phyloP scores from a whole-genome alignment of 2,113 vertebrate species.

The Xenopus borealis region DNA sequence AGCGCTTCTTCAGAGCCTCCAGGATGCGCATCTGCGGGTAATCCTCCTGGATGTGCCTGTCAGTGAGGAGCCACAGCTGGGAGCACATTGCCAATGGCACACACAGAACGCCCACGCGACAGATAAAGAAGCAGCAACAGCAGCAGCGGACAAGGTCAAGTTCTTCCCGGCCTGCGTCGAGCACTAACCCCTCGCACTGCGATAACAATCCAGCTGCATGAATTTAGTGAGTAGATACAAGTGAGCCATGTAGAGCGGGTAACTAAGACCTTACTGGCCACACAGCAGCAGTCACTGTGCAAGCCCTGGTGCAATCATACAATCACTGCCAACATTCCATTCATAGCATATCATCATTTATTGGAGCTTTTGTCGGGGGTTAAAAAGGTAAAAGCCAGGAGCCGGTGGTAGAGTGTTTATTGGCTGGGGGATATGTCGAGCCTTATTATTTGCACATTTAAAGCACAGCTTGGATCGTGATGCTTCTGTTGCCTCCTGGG shows the following conservation, averaged over 20 bases:
- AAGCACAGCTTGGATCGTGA: not conserved
- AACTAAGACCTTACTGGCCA: too few relatives aligned
- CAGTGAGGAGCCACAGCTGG: conserved; percentile 34
- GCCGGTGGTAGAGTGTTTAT: not conserved
- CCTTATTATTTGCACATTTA: not conserved
- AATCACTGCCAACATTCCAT: conserved; percentile 20
- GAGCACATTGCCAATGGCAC: conserved; percentile 32
- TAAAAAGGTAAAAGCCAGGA: too few relatives aligned
- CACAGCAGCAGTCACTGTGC: not conserved
- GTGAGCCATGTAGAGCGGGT: too few relatives aligned
- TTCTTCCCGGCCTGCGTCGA: conserved; percentile 19
- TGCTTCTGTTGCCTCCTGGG: too few relatives aligned
- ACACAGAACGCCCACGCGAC: not conserved
- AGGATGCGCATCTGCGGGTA: conserved; percentile 36
- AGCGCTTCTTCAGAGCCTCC: conserved; percentile 28
- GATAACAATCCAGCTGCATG: not conserved
- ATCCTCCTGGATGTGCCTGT: conserved; percentile 34
- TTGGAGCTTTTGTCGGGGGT: too few relatives aligned
- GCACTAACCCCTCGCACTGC: not conserved
- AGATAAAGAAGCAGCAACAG: not conserved
- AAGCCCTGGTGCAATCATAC: conserved; percentile 36
- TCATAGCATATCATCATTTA: too few relatives aligned
- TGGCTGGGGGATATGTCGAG: not conserved
- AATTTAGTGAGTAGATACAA: too few relatives aligned
- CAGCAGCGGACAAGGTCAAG: conserved; percentile 21